phyloP scores from a whole-genome alignment of 2,113 vertebrate genomes.

The Larimichthys polyactis region DNA sequence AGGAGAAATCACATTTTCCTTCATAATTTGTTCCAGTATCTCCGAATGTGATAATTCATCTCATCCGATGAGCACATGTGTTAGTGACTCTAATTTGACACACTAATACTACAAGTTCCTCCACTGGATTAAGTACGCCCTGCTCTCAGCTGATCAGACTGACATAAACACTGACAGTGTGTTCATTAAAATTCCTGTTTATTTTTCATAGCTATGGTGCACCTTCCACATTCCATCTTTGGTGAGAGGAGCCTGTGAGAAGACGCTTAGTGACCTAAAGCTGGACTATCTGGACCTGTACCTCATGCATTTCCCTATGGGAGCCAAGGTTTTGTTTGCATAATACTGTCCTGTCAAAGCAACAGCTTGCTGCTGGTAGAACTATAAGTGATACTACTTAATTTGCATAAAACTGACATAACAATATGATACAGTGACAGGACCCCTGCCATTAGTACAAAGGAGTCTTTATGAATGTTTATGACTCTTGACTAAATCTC shows the following conservation, averaged over 20 bases:
- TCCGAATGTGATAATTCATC: too few relatives aligned
- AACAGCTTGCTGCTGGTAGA: neutral
- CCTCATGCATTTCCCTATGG: conserved; percentile 91
- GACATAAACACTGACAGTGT: neutral
- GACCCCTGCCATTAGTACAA: too few relatives aligned
- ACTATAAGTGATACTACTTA: too few relatives aligned
- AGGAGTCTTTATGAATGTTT: too few relatives aligned
- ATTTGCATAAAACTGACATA: too few relatives aligned
- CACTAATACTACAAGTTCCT: neutral
- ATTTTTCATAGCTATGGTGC: conserved; percentile 88
- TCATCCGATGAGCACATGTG: neutral
- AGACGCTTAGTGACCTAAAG: conserved; percentile 86
- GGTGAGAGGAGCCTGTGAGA: conserved; percentile 89
- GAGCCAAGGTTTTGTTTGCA: conserved; percentile 82
- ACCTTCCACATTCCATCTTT: conserved; percentile 88
- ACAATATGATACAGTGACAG: too few relatives aligned
- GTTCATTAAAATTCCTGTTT: neutral
- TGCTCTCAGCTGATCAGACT: neutral
- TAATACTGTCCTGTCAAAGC: neutral
- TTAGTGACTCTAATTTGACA: neutral
- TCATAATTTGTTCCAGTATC: too few relatives aligned
- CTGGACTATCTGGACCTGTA: conserved; percentile 93
- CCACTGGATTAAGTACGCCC: neutral
- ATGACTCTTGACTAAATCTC: too few relatives aligned
- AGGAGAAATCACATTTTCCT: too few relatives aligned